A percentile compares a stretch with the other conserved stretches of the same genome.
Conservation (phyloP, 1,140 invertebrate species). For the Diachasmimorpha longicaudata region DNA sequence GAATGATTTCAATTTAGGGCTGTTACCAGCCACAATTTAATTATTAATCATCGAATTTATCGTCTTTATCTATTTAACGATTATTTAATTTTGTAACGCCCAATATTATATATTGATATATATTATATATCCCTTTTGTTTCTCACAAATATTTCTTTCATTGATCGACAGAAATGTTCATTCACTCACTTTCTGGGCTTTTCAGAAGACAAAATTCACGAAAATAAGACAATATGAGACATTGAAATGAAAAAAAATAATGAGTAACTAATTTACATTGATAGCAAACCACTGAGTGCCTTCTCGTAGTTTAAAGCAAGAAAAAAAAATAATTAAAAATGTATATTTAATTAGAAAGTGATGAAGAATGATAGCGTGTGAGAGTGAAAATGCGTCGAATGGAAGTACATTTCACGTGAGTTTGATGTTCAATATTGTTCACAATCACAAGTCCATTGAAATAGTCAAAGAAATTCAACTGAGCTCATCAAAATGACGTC, state of each 20-base stretch:
- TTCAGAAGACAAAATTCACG: neutral
- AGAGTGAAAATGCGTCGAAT: neutral
- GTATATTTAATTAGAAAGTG: slow-evolving; percentile 9
- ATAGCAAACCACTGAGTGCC: slow-evolving; percentile 8
- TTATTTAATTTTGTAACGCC: slow-evolving; percentile 29
- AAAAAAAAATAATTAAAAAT: neutral
- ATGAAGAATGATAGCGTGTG: slow-evolving; percentile 1
- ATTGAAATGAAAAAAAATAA: neutral
- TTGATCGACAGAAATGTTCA: neutral
- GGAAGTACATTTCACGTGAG: neutral
- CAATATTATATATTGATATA: slow-evolving; percentile 23
- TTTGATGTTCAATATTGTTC: neutral
- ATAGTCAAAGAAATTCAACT: neutral
- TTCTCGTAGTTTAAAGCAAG: slow-evolving; percentile 4
- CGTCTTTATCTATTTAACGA: slow-evolving; percentile 25
- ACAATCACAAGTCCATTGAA: neutral
- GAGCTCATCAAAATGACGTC: neutral
- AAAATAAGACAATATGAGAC: neutral
- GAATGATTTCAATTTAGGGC: neutral
- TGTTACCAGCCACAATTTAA: neutral
- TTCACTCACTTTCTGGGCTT: neutral
- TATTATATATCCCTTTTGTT: slow-evolving; percentile 2
- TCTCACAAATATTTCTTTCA: neutral
- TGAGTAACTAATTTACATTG: neutral
- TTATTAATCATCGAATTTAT: slow-evolving; percentile 1